Percentiles rank a stretch among this genome's conserved stretches.
These are phyloP conservation scores for Seriola dumerili DNA, from an alignment of 2,113 vertebrate species.

Conservation along the genomic window DNA sequence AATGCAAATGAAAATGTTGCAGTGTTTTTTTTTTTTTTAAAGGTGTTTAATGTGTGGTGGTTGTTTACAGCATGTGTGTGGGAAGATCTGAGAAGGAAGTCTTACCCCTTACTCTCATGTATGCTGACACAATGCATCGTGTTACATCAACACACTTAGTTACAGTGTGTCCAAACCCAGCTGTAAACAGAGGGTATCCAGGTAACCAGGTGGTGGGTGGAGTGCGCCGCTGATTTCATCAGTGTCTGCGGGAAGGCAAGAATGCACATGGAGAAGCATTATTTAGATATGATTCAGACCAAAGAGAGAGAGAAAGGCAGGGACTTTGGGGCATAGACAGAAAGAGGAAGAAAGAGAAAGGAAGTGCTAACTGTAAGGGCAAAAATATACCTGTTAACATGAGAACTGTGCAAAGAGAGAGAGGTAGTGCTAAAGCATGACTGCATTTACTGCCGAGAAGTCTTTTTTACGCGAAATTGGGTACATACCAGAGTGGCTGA, in stretches of 20 bases:
- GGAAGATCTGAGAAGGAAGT: background rate
- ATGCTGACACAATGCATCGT: conserved; percentile 10
- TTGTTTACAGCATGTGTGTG: background rate
- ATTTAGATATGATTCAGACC: conserved; percentile 25
- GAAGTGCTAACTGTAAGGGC: background rate
- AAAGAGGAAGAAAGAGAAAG: background rate
- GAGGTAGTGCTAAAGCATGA: background rate
- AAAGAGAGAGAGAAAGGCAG: background rate
- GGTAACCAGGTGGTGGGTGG: conserved; percentile 50
- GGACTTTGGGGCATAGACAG: background rate
- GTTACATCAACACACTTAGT: conserved; percentile 33
- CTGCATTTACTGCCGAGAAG: conserved; percentile 19
- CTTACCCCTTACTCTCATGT: conserved; percentile 2
- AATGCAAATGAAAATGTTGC: conserved; percentile 19
- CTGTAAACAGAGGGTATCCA: conserved; percentile 55
- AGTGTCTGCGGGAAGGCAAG: conserved; percentile 12
- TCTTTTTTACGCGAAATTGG: background rate
- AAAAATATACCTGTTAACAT: background rate
- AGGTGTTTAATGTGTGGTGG: background rate
- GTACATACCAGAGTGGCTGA: conserved; percentile 54
- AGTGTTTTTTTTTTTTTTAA: background rate
- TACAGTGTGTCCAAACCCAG: conserved; percentile 22
- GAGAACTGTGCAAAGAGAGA: conserved; percentile 1
- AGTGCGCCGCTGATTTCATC: conserved; percentile 38
- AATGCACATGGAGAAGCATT: background rate